These are phyloP conservation scores for Myioborus melanocephalus DNA, from an alignment of 2,797 vertebrate genomes.

Conservation along the genomic window DNA sequence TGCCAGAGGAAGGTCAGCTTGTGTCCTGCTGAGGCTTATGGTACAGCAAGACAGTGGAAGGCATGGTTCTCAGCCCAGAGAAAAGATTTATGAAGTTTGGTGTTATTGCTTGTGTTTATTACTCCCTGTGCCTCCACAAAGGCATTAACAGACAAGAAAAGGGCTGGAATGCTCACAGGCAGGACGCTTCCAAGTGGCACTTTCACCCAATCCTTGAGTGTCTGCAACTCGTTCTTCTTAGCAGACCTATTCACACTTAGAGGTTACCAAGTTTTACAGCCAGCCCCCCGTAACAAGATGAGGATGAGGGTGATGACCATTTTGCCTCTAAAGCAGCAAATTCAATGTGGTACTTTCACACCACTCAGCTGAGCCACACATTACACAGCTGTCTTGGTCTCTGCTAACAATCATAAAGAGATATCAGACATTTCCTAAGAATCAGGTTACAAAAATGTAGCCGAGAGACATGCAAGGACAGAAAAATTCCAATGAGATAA, in stretches of 20 bases:
- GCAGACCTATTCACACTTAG: background rate
- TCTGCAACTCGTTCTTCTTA: background rate
- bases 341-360: background rate
- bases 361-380: background rate
- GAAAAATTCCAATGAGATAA: slow-evolving; percentile 77
- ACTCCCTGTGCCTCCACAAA: background rate
- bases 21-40: background rate
- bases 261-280: background rate
- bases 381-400: background rate
- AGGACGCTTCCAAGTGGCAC: background rate
- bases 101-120: background rate
- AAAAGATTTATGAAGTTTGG: background rate
- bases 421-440: slow-evolving; percentile 39
- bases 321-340: background rate
- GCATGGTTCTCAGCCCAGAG: background rate
- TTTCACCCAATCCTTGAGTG: background rate
- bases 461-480: slow-evolving; percentile 73
- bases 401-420: background rate
- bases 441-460: slow-evolving; percentile 58
- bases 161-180: background rate
- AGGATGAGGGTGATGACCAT: rapidly evolving
- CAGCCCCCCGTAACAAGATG: background rate
- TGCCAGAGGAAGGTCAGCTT: background rate
- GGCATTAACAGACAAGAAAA: background rate
- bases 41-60: background rate